Evolutionary conservation across 1,140 invertebrate species (phyloP).

Genomic region (Drosophila tsacasi): DNA sequence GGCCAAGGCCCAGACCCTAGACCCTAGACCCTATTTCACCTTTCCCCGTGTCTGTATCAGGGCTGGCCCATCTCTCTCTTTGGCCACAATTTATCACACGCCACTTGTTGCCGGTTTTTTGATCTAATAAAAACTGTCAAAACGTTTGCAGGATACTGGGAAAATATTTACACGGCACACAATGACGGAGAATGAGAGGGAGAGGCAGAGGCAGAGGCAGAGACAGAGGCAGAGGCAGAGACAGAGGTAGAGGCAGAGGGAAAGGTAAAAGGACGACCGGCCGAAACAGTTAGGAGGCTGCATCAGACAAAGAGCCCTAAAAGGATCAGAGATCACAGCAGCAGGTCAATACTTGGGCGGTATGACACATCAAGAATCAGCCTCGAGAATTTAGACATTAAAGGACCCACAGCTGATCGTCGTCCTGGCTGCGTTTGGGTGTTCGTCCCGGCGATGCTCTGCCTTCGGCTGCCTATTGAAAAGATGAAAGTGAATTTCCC

Average conservation of each 20-base stretch:
- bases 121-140: slow-evolving; percentile 83
- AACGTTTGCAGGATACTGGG: slow-evolving; percentile 80
- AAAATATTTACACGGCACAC: slow-evolving; percentile 78
- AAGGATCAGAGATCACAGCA: slow-evolving; percentile 55
- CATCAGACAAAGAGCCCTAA: slow-evolving; percentile 48
- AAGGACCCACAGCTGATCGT: slow-evolving; percentile 60
- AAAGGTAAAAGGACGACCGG: slow-evolving; percentile 2
- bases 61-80: slow-evolving; percentile 42
- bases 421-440: slow-evolving; percentile 18
- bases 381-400: slow-evolving; percentile 67
- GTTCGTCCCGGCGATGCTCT: slow-evolving; percentile 9
- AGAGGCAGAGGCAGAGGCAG: neutral
- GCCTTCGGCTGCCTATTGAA: slow-evolving; percentile 69
- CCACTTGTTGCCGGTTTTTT: slow-evolving; percentile 73
- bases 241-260: neutral
- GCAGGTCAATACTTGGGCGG: slow-evolving; percentile 69
- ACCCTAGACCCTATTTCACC: neutral
- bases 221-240: neutral
- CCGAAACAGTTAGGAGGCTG: slow-evolving; percentile 56
- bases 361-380: slow-evolving; percentile 74
- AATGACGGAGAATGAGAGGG: slow-evolving; percentile 11
- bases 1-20: neutral
- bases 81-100: slow-evolving; percentile 81
- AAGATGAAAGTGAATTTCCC: slow-evolving; percentile 75
- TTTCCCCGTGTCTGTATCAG: slow-evolving; percentile 26